These are phyloP conservation scores for Theocolax elegans DNA, from an alignment of 1,140 invertebrate species.

Conservation along the genomic window DNA sequence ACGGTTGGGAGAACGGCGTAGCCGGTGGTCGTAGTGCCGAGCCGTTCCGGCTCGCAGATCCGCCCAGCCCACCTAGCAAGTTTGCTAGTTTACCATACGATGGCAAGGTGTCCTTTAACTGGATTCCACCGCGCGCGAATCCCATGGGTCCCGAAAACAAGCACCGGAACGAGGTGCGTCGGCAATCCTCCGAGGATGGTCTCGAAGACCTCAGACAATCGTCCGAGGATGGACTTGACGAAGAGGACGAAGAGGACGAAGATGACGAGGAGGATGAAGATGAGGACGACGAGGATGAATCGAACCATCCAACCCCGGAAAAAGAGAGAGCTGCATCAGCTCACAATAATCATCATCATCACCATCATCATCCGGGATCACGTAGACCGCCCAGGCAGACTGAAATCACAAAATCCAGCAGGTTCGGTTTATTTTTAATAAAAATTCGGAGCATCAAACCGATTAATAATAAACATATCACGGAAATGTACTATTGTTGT, in stretches of 20 bases:
- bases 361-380: conserved; percentile 42
- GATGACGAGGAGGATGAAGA: conserved; percentile 29
- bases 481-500: too few species aligned
- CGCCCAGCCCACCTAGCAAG: conserved; percentile 70
- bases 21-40: conserved; percentile 60
- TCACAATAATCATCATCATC: conserved; percentile 22
- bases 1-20: conserved; percentile 75
- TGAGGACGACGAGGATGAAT: conserved; percentile 1
- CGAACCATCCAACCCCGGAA: conserved; percentile 35
- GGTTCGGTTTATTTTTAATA: too few species aligned
- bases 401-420: conserved; percentile 64
- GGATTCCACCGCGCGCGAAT: conserved; percentile 76
- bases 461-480: too few species aligned
- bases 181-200: conserved; percentile 70
- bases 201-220: conserved; percentile 77
- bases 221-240: conserved; percentile 57
- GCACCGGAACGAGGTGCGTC: background rate
- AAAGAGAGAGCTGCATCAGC: conserved; percentile 46
- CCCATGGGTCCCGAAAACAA: conserved; percentile 66
- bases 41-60: conserved; percentile 67
- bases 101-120: conserved; percentile 65
- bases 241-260: conserved; percentile 36
- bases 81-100: conserved; percentile 76
- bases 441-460: too few species aligned
- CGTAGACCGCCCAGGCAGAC: conserved; percentile 56